Percentiles rank a stretch among this genome's conserved stretches.
Evolutionary conservation across 2,888 invertebrate genomes (phyloP).

Genomic region (Mayetiola destructor): DNA sequence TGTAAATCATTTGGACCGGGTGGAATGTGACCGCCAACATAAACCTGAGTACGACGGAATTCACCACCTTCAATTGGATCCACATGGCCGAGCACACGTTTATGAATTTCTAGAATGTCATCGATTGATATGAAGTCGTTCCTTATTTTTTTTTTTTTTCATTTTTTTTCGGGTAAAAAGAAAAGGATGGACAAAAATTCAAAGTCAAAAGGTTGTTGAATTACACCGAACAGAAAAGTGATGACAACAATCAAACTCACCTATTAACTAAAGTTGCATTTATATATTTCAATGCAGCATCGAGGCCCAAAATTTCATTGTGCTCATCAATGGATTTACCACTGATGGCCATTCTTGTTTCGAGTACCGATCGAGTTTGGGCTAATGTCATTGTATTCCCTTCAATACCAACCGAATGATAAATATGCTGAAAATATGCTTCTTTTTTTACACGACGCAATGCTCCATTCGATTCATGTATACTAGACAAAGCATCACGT

Average conservation of each 20-base stretch:
- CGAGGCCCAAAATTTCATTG: slow-evolving; percentile 89
- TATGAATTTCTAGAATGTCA: slow-evolving; percentile 85
- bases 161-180: neutral
- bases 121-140: slow-evolving; percentile 63
- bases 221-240: neutral
- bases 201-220: neutral
- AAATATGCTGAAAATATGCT: slow-evolving; percentile 90
- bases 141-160: slow-evolving; percentile 29
- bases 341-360: slow-evolving; percentile 72
- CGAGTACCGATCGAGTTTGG: slow-evolving; percentile 80
- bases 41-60: slow-evolving; percentile 79
- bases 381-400: slow-evolving; percentile 92
- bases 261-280: slow-evolving; percentile 61
- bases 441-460: slow-evolving; percentile 81
- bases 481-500: slow-evolving; percentile 61
- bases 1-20: slow-evolving; percentile 73
- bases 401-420: slow-evolving; percentile 94
- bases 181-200: slow-evolving; percentile 15
- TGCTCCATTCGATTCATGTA: slow-evolving; percentile 67
- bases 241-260: slow-evolving; percentile 25
- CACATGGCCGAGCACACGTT: slow-evolving; percentile 83
- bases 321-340: slow-evolving; percentile 93
- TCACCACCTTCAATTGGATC: slow-evolving; percentile 85
- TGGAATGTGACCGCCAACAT: slow-evolving; percentile 88
- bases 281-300: slow-evolving; percentile 88